phyloP scores from a whole-genome alignment of 2,888 invertebrate species.

The Sericinus montela region DNA sequence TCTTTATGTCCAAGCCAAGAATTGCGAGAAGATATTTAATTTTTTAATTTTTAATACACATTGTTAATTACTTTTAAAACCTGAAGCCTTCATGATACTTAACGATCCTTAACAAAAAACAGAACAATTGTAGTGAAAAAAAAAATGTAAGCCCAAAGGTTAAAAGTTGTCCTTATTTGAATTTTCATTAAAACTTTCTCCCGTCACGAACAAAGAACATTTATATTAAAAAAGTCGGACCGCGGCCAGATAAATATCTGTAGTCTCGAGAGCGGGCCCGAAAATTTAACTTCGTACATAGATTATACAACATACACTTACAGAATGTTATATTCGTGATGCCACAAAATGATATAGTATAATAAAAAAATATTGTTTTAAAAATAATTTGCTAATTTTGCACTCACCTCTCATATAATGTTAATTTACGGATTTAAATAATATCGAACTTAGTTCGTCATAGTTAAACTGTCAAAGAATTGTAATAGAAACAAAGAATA shows the following conservation, averaged over 20 bases:
- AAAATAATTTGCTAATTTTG: too few relatives aligned
- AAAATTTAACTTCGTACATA: conserved; percentile 65
- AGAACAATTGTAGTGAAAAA: conserved; percentile 37
- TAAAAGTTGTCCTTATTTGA: conserved; percentile 74
- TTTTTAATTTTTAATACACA: too few relatives aligned
- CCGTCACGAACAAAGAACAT: conserved; percentile 79
- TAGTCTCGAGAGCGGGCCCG: conserved; percentile 74
- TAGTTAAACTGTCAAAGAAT: too few relatives aligned
- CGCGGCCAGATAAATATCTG: conserved; percentile 78
- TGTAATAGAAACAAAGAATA: too few relatives aligned
- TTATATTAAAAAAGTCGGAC: conserved; percentile 79
- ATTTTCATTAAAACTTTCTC: conserved; percentile 74
- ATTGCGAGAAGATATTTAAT: too few relatives aligned
- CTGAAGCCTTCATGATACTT: conserved; percentile 6
- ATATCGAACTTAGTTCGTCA: too few relatives aligned
- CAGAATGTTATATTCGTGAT: conserved; percentile 33
- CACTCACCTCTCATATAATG: too few relatives aligned
- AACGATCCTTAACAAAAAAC: conserved; percentile 54
- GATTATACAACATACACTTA: conserved; percentile 31
- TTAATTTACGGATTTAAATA: too few relatives aligned
- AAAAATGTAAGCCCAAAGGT: conserved; percentile 63
- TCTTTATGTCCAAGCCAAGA: too few relatives aligned
- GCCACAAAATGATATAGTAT: too few relatives aligned
- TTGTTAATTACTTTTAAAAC: conserved; percentile 1
- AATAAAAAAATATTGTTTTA: too few relatives aligned